These are phyloP conservation scores for Ctenomys sociabilis DNA, from an alignment of 2,113 vertebrate genomes.

Conservation along the genomic window DNA sequence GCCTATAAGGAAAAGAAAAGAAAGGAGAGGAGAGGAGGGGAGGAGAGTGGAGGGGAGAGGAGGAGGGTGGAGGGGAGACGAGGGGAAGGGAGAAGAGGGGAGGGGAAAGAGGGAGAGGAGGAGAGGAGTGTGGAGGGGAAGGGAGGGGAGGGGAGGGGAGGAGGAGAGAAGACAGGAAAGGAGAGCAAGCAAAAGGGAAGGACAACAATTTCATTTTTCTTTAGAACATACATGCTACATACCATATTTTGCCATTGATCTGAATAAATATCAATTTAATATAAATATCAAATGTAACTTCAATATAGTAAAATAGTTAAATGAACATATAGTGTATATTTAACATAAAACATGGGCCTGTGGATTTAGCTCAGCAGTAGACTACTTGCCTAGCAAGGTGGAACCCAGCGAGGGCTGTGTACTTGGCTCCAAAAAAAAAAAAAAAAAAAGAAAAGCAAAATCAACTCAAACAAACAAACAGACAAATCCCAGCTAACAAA, in stretches of 20 bases:
- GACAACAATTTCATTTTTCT: background rate
- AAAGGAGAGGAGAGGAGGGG: no score
- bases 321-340: background rate
- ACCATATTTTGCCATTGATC: background rate
- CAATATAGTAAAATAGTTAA: background rate
- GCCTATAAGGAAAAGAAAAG: background rate
- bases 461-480: no score
- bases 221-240: background rate
- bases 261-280: background rate
- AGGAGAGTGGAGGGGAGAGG: background rate
- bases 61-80: no score
- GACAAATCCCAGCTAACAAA: no score
- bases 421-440: no score
- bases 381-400: no score
- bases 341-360: background rate
- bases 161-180: background rate
- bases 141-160: background rate
- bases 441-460: no score
- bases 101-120: accelerated
- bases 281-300: conserved; percentile 9
- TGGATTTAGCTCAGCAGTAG: no score
- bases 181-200: no score
- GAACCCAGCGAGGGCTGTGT: no score
- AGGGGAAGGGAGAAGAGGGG: background rate
- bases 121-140: no score